Evolutionary conservation across 1,140 invertebrate species (phyloP).

Genomic region (Anagrus nilaparvatae): DNA sequence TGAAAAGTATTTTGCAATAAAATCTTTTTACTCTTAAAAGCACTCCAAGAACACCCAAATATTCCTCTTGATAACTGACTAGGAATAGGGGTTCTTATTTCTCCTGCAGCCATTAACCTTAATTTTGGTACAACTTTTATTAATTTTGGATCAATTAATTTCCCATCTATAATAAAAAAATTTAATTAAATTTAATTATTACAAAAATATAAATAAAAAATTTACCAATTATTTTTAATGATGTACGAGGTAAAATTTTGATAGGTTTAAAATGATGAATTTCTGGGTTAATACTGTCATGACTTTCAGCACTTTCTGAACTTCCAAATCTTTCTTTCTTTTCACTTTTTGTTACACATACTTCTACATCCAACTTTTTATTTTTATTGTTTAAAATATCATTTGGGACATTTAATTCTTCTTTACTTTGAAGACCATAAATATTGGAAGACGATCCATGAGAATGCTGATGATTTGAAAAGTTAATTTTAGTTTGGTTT

Average conservation of each 20-base stretch:
- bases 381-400: slow-evolving; percentile 42
- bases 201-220: slow-evolving; percentile 1
- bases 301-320: slow-evolving; percentile 41
- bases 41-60: slow-evolving; percentile 38
- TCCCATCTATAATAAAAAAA: slow-evolving; percentile 30
- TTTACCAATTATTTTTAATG: slow-evolving; percentile 32
- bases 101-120: slow-evolving; percentile 25
- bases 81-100: slow-evolving; percentile 31
- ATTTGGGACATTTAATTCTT: slow-evolving; percentile 44
- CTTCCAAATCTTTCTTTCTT: slow-evolving; percentile 34
- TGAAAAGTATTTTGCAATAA: too few relatives aligned
- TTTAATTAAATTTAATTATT: slow-evolving; percentile 2
- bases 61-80: slow-evolving; percentile 28
- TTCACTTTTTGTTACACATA: slow-evolving; percentile 29
- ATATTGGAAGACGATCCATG: slow-evolving; percentile 31
- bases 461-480: slow-evolving; percentile 23
- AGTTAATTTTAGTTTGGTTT: slow-evolving; percentile 21
- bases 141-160: slow-evolving; percentile 36
- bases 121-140: slow-evolving; percentile 34
- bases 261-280: slow-evolving; percentile 51
- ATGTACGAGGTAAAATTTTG: slow-evolving; percentile 42
- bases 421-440: slow-evolving; percentile 40
- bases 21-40: slow-evolving; percentile 36
- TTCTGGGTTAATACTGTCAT: slow-evolving; percentile 49
- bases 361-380: slow-evolving; percentile 35